Conservation (phyloP, 2,888 invertebrate genomes). For the Piscicola geometra region DNA sequence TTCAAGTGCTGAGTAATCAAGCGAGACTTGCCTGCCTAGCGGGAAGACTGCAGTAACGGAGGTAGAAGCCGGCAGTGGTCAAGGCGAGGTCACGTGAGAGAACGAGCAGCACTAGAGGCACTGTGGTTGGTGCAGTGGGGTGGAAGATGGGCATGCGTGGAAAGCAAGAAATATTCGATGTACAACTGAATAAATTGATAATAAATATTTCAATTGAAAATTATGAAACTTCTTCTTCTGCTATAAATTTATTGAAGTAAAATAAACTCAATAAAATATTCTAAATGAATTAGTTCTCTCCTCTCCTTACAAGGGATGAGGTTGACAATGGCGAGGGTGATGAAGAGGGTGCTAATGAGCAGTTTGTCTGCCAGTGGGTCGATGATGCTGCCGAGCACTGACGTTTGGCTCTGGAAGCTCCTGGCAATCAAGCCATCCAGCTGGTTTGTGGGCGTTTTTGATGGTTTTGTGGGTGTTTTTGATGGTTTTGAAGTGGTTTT, state of each 20-base stretch:
- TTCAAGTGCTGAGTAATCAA: background rate
- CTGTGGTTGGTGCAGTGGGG: conserved; percentile 47
- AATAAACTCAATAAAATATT: background rate
- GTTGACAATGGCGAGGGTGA: conserved; percentile 77
- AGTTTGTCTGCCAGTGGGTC: conserved; percentile 97
- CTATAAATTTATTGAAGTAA: background rate
- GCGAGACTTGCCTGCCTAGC: conserved; percentile 68
- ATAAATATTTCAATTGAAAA: no score
- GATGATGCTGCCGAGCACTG: conserved; percentile 86
- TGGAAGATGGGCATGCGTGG: no score
- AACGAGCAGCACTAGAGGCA: conserved; percentile 68
- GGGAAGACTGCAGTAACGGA: conserved; percentile 76
- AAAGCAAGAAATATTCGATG: no score
- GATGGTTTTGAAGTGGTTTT: background rate
- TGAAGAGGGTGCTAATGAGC: conserved; percentile 78
- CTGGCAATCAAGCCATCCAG: conserved; percentile 94
- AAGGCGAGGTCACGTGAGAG: conserved; percentile 76
- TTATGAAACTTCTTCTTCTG: no score
- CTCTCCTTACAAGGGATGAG: conserved; percentile 68
- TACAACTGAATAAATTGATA: no score
- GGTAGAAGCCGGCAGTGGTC: conserved; percentile 78
- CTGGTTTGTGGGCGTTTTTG: conserved; percentile 57
- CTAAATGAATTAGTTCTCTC: background rate
- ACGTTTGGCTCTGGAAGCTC: conserved; percentile 81
- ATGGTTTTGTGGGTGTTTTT: background rate